Conservation (phyloP, 2,797 vertebrate genomes). For the Ara ararauna region DNA sequence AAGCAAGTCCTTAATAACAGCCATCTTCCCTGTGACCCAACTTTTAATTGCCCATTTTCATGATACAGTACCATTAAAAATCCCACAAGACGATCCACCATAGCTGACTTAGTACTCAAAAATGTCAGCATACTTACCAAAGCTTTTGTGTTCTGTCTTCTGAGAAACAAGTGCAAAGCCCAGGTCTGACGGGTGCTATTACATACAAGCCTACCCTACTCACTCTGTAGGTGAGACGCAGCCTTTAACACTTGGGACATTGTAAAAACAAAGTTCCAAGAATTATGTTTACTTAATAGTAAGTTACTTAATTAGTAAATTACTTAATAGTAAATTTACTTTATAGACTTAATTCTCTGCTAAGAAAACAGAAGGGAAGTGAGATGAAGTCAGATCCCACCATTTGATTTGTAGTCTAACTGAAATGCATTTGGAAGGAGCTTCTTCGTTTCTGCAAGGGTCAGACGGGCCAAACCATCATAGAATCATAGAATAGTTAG, state of each 20-base stretch:
- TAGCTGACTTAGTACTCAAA: neutral
- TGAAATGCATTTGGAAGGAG: neutral
- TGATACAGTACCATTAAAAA: neutral
- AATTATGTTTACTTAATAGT: neutral
- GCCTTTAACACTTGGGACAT: neutral
- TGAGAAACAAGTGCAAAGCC: neutral
- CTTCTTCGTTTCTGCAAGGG: neutral
- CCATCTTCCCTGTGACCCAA: neutral
- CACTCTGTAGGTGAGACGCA: neutral
- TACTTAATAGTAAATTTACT: too few species aligned
- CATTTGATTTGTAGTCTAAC: neutral
- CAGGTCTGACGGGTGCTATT: neutral
- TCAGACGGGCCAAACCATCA: neutral
- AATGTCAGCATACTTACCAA: neutral
- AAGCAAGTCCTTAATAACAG: neutral
- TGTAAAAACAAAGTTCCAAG: neutral
- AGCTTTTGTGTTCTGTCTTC: accelerated
- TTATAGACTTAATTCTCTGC: neutral
- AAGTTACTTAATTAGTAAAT: too few species aligned
- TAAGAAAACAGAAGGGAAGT: neutral
- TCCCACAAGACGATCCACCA: neutral
- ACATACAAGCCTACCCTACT: neutral
- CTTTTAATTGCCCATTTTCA: neutral
- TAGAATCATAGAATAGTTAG: too few species aligned
- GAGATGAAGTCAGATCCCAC: neutral